phyloP scores from a whole-genome alignment of 2,888 invertebrate species.

The Tetranychus piercei region DNA sequence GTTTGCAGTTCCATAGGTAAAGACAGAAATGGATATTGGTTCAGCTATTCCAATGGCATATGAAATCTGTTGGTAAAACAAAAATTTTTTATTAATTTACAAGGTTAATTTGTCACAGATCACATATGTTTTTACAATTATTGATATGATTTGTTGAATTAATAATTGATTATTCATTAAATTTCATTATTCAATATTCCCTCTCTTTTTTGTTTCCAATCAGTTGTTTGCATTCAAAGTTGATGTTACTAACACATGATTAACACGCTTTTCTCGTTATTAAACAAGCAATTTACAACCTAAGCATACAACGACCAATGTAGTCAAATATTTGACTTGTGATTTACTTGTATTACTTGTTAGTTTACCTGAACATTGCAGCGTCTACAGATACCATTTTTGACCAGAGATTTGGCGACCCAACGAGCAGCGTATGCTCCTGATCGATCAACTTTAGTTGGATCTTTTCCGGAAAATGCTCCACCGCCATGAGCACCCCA shows the following conservation, averaged over 20 bases:
- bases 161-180: no score
- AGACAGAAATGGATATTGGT: conserved; percentile 87
- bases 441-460: conserved; percentile 35
- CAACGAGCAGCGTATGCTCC: conserved; percentile 42
- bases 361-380: conserved; percentile 38
- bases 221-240: no score
- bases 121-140: no score
- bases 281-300: no score
- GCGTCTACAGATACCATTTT: conserved; percentile 37
- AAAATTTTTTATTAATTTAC: conserved; percentile 19
- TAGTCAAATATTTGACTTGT: no score
- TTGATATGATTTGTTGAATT: neutral
- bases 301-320: no score
- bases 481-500: conserved; percentile 44
- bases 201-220: no score
- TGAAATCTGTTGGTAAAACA: conserved; percentile 46
- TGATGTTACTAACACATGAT: no score
- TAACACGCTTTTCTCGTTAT: no score
- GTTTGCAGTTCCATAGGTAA: conserved; percentile 88
- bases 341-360: neutral
- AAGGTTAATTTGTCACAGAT: neutral
- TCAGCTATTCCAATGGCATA: conserved; percentile 97
- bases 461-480: conserved; percentile 42
- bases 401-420: conserved; percentile 42
- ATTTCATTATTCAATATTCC: no score